Evolutionary conservation across 2,113 vertebrate genomes (phyloP), one percentile per base, ranked within the genome.

Genomic region (Ptilorrhoa leucosticta): DNA sequence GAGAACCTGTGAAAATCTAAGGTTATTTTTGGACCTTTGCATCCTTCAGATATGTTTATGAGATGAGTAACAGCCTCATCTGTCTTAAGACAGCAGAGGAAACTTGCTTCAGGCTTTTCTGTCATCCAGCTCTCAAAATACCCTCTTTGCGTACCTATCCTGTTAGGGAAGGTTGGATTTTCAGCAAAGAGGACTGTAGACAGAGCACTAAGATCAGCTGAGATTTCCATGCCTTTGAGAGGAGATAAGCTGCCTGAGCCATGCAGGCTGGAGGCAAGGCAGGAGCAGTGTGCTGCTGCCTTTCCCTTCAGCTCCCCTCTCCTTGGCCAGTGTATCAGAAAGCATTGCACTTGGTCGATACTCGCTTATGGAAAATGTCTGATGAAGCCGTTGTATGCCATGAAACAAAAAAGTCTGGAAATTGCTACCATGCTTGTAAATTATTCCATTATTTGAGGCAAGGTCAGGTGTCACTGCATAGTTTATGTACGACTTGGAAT

Each of bases 281-380:
- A 66, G 64, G 24, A 78, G 39, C 56, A 30, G 33, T 5, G 30
- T 33, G 33, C 44, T 39, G 27, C 71, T 77, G 30, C 45, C 22
- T 30, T 64, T 77, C 31, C 16, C 42, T 56, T 42, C 63, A 31
- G 64, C 61, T 65, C 26, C 26, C 35, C 53, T 73, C 30, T 21
- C 42, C 27, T 10, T 50, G 45, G 27, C 40, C 9, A 2, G 23
- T 0, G 0, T 68, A 57, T 61, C 81, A 37, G 56, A 78, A 85
- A 45, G 18, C 68, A 9, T 26, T 27, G 24, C 10, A 0, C 53
- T 61, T 51, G 30, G 19, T n/a, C 3, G 0, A 3, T 56, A 15
- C 35, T 87, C 10, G 0, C 26, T 30, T n/a, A 15, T 9, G 57
- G 57, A 85, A 85, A 39, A 39, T 20, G 2, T 54, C 31, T 48